A percentile compares a stretch with the other conserved stretches of the same genome.
These are phyloP conservation scores for Beaufortia kweichowensis DNA, from an alignment of 2,113 vertebrate genomes.

Conservation along the genomic window DNA sequence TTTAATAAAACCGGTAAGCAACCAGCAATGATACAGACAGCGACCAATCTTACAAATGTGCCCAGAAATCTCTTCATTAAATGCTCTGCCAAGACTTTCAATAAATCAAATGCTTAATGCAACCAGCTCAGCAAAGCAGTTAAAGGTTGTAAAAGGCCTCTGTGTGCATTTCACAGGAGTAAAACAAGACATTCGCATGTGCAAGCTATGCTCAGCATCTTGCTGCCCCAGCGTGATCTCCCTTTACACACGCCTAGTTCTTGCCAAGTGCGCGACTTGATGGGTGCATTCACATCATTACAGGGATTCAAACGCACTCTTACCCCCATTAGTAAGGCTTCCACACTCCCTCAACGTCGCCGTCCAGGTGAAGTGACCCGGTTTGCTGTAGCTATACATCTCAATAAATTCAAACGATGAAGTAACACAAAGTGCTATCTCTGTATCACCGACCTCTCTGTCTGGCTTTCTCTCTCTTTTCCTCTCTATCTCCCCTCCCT, in stretches of 20 bases:
- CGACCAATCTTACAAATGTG: slow-evolving; percentile 1
- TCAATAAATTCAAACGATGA: background rate
- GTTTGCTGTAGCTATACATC: slow-evolving; percentile 61
- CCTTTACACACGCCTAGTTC: background rate
- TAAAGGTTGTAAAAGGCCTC: background rate
- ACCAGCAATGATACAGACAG: slow-evolving; percentile 1
- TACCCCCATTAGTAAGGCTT: slow-evolving; percentile 51
- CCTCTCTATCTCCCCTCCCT: background rate
- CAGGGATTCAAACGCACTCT: slow-evolving; percentile 13
- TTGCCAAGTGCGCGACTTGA: slow-evolving; percentile 27
- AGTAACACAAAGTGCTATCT: background rate
- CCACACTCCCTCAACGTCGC: slow-evolving; percentile 61
- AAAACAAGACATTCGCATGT: slow-evolving; percentile 6
- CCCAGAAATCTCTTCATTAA: background rate
- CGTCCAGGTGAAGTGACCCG: slow-evolving; percentile 65
- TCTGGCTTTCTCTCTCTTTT: background rate
- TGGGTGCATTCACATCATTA: slow-evolving; percentile 35
- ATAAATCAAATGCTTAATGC: background rate
- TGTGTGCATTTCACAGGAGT: background rate
- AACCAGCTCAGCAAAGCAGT: background rate
- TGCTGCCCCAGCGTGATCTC: background rate
- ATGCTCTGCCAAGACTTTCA: background rate
- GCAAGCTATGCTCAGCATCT: slow-evolving; percentile 5
- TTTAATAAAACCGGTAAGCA: background rate
- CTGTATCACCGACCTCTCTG: background rate